A percentile compares a stretch with the other conserved stretches of the same genome.
phyloP scores from a whole-genome alignment of 2,888 invertebrate species.

The Mechanitis messenoides region DNA sequence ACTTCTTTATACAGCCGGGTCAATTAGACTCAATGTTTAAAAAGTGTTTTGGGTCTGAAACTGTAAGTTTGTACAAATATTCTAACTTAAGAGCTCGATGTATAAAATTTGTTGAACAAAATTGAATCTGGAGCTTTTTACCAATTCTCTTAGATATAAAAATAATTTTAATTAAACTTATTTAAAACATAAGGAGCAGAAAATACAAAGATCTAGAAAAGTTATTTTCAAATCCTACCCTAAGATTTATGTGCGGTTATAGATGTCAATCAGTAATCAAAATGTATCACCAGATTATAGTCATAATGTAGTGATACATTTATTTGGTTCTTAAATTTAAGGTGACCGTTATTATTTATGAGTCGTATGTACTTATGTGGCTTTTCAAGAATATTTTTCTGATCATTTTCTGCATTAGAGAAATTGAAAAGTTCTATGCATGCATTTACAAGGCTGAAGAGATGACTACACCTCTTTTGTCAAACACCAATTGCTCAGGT shows the following conservation, averaged over 20 bases:
- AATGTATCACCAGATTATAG: too few species aligned
- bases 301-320: background rate
- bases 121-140: too few species aligned
- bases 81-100: background rate
- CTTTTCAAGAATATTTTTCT: constrained; percentile 15
- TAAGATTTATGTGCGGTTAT: too few species aligned
- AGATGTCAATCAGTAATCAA: too few species aligned
- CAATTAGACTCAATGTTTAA: constrained; percentile 5
- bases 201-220: too few species aligned
- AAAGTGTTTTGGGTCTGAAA: background rate
- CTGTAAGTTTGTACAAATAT: constrained; percentile 9
- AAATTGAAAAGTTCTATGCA: constrained; percentile 24
- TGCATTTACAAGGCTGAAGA: constrained; percentile 15
- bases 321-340: constrained; percentile 9
- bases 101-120: too few species aligned
- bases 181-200: too few species aligned
- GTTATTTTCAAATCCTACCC: too few species aligned
- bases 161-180: too few species aligned
- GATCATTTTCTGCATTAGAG: constrained; percentile 15
- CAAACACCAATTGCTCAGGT: constrained; percentile 7
- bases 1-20: constrained; percentile 19
- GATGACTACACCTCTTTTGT: constrained; percentile 9
- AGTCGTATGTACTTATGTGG: constrained; percentile 13
- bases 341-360: background rate
- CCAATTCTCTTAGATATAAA: too few species aligned